Evolutionary conservation across 2,888 invertebrate species (phyloP), one percentile per base, ranked within the genome.

Genomic region (Scaptomyza reducta): DNA sequence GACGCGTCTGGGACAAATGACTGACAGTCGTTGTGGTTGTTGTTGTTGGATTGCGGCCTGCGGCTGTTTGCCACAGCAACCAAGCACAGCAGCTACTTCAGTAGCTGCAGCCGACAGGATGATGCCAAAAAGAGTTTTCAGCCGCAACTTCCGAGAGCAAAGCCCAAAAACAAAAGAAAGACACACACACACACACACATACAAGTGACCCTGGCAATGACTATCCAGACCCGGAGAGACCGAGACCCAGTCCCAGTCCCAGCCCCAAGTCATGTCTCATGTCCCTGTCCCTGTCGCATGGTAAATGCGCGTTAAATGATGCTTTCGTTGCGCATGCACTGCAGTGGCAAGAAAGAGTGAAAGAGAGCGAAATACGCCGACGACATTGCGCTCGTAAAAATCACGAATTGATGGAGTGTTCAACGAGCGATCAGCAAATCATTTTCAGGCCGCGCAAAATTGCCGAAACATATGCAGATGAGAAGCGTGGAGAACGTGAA

Each of bases 321-420:
- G 89, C 84, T 89, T 88, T 88, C 81, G 89, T 82, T 87, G 79
- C 87, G 84, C 88, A 75, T 85, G 81, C 75, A 70, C 75, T 74
- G 61, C 61, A 72, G 62, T 70, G 57, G 62, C 63, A 41, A 58
- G 45, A 46, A 67, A 55, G 65, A 65, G 72, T 44, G 57, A 31
- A 46, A 27, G 42, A 40, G 35, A 58, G 35, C 5, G n/a, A 53
- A 53, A 55, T 62, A 62, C 61, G 55, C 60, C 63, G 69, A 77
- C 84, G 80, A 88, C 87, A 87, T 88, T 88, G 89, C 77, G 89
- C 88, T 90, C 90, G 83, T 90, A 90, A 90, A 89, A 90, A 90
- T 90, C 90, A 90, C 89, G 90, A 90, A 90, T 90, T 90, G 90
- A 90, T 90, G 90, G 89, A 90, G 90, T 90, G 90, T 89, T 89